Conservation (phyloP, 2,888 invertebrate species). For the Vanessa cardui region DNA sequence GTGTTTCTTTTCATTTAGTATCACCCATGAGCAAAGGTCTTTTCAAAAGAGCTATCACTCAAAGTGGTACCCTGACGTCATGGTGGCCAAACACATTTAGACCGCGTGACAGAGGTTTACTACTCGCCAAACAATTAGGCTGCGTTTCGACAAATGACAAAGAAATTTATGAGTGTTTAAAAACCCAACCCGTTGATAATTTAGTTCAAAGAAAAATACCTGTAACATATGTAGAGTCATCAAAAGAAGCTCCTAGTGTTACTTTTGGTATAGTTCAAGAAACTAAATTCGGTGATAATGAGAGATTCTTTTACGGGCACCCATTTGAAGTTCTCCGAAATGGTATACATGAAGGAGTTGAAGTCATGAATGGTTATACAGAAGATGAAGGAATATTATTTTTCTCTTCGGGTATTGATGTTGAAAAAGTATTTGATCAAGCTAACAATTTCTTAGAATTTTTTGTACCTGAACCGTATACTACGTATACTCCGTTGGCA, state of each 20-base stretch:
- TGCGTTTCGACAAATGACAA: slow-evolving; percentile 54
- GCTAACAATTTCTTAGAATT: slow-evolving; percentile 44
- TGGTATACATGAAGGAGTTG: slow-evolving; percentile 80
- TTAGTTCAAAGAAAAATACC: background rate
- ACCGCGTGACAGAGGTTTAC: slow-evolving; percentile 1
- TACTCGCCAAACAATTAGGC: slow-evolving; percentile 42
- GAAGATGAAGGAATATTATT: slow-evolving; percentile 83
- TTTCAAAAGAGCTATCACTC: slow-evolving; percentile 82
- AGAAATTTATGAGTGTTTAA: slow-evolving; percentile 52
- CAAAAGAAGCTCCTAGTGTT: slow-evolving; percentile 22
- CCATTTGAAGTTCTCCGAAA: slow-evolving; percentile 59
- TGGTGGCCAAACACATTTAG: slow-evolving; percentile 5
- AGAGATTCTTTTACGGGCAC: slow-evolving; percentile 55
- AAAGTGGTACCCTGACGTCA: slow-evolving; percentile 83
- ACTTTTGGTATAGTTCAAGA: slow-evolving; percentile 50
- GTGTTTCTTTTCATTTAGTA: slow-evolving; percentile 61
- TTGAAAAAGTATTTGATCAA: slow-evolving; percentile 45
- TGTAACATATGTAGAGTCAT: slow-evolving; percentile 1
- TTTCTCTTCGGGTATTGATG: slow-evolving; percentile 27
- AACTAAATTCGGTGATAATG: slow-evolving; percentile 49
- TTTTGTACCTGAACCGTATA: slow-evolving; percentile 45
- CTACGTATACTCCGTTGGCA: slow-evolving; percentile 35
- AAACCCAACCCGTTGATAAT: background rate
- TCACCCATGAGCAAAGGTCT: slow-evolving; percentile 73
- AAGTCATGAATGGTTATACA: slow-evolving; percentile 86